Conservation (phyloP, 2,797 vertebrate genomes). For the Micrastur ruficollis region DNA sequence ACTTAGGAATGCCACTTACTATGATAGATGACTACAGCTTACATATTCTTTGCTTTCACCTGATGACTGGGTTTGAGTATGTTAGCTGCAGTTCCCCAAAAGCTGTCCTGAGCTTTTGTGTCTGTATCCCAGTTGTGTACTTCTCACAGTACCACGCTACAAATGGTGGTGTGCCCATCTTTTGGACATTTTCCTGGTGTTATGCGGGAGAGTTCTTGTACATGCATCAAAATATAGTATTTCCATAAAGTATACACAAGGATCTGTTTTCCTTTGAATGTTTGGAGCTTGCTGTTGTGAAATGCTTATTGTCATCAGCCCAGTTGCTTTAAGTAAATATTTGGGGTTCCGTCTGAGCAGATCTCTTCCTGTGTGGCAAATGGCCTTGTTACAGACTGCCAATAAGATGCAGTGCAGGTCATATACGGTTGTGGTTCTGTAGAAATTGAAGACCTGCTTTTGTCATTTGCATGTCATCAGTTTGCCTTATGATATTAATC, state of each 20-base stretch:
- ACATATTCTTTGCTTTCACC: neutral
- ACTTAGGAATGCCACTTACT: neutral
- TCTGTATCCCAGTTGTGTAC: neutral
- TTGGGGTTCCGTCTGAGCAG: neutral
- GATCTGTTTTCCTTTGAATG: neutral
- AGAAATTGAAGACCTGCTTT: neutral
- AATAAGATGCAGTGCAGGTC: neutral
- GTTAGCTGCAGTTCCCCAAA: neutral
- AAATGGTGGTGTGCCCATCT: neutral
- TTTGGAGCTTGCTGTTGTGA: neutral
- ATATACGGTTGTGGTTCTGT: neutral
- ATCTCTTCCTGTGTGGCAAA: neutral
- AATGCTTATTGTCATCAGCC: neutral
- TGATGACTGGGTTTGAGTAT: neutral
- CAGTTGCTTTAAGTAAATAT: conserved; percentile 14
- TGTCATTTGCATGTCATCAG: neutral
- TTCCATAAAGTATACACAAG: neutral
- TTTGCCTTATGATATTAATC: neutral
- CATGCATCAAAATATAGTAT: neutral
- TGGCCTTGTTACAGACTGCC: neutral
- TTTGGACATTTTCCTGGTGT: neutral
- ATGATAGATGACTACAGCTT: neutral
- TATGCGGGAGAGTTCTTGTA: neutral
- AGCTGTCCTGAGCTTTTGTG: neutral
- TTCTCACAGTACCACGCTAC: neutral